phyloP scores from a whole-genome alignment of 2,888 invertebrate genomes.

The Strigamia crassipes region DNA sequence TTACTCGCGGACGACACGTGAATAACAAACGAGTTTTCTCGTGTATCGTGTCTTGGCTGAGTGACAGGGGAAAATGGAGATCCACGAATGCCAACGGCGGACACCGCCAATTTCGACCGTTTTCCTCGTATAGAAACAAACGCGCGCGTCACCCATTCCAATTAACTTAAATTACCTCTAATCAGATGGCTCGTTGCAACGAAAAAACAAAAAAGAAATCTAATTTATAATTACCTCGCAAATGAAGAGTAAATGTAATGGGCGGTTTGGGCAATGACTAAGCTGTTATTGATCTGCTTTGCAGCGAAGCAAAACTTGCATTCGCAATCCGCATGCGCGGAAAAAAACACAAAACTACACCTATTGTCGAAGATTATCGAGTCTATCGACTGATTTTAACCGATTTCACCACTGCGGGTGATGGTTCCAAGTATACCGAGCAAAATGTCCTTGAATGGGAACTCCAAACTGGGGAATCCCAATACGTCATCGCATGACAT shows the following conservation, averaged over 20 bases:
- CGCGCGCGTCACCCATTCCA: conserved; percentile 17
- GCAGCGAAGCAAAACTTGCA: neutral
- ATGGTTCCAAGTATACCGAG: neutral
- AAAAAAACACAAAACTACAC: too few relatives aligned
- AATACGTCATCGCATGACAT: conserved; percentile 27
- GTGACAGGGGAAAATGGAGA: neutral
- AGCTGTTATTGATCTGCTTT: conserved; percentile 15
- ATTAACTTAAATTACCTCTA: conserved; percentile 22
- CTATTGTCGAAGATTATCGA: too few relatives aligned
- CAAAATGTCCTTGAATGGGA: conserved; percentile 14
- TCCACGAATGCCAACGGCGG: neutral
- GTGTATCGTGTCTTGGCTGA: neutral
- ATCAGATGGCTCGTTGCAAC: neutral
- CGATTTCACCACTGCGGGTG: too few relatives aligned
- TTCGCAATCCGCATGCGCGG: neutral
- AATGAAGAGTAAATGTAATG: neutral
- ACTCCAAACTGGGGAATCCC: conserved; percentile 28
- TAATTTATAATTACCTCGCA: conserved; percentile 26
- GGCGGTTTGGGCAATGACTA: conserved; percentile 17
- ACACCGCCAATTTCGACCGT: neutral
- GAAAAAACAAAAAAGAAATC: neutral
- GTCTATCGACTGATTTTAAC: too few relatives aligned
- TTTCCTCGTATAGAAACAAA: neutral
- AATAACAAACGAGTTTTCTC: conserved; percentile 13
- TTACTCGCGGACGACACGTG: conserved; percentile 17